Percentiles rank a stretch among this genome's conserved stretches.
phyloP scores from a whole-genome alignment of 2,888 invertebrate genomes.

The Idaea biselata region DNA sequence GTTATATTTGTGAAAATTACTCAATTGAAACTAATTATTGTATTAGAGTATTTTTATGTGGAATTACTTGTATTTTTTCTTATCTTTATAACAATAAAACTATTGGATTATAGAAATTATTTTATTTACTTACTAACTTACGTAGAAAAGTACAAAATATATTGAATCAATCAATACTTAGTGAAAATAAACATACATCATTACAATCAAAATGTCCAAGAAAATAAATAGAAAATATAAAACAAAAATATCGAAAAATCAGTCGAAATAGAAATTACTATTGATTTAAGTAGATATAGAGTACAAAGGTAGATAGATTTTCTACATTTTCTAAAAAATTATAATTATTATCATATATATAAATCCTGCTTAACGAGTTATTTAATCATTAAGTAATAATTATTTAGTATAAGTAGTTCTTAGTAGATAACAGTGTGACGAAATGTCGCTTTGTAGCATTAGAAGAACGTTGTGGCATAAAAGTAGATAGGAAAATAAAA shows the following conservation, averaged over 20 bases:
- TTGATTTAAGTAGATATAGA: neutral
- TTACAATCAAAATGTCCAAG: neutral
- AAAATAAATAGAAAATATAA: neutral
- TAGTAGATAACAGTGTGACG: too few relatives aligned
- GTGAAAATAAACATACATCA: neutral
- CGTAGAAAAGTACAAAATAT: neutral
- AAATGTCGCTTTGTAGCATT: too few relatives aligned
- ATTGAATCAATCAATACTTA: neutral
- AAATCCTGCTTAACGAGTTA: too few relatives aligned
- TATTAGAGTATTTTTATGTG: neutral
- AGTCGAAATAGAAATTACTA: constrained; percentile 3
- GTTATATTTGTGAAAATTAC: neutral
- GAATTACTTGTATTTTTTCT: neutral
- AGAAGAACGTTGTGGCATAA: too few relatives aligned
- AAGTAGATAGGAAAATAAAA: too few relatives aligned
- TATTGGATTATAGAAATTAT: neutral
- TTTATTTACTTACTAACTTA: neutral
- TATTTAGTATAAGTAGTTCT: too few relatives aligned
- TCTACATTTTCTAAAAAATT: neutral
- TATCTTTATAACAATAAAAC: constrained; percentile 8
- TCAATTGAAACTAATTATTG: neutral
- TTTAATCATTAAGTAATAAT: too few relatives aligned
- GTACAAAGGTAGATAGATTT: constrained; percentile 8
- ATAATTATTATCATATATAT: too few relatives aligned
- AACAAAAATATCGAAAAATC: neutral